phyloP scores from a whole-genome alignment of 2,113 vertebrate genomes.

The Neomonachus schauinslandi region DNA sequence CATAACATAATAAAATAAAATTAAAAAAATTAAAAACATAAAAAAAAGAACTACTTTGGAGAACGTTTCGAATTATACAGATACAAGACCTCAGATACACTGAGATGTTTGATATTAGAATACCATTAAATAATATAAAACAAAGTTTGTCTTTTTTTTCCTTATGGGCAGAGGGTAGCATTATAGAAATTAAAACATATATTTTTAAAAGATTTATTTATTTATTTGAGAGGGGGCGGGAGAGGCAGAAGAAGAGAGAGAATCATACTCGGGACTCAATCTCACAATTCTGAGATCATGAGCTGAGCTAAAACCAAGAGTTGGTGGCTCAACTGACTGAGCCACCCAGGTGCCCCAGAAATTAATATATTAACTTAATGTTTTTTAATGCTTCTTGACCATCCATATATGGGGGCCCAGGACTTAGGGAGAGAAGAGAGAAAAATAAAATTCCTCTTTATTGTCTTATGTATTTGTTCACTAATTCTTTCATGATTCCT shows the following conservation, averaged over 20 bases:
- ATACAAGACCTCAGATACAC: not conserved
- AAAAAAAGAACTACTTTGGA: not conserved
- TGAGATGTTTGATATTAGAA: slow-evolving; percentile 3
- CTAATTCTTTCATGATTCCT: slow-evolving; percentile 4
- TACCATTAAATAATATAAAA: not conserved
- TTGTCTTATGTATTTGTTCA: not conserved
- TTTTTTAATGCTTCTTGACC: not conserved
- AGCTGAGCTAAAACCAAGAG: not conserved
- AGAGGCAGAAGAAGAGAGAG: not conserved
- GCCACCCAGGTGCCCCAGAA: not conserved
- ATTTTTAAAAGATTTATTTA: not conserved
- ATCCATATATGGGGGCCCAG: not conserved
- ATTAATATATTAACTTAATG: not conserved
- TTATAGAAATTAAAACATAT: not conserved
- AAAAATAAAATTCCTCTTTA: not conserved
- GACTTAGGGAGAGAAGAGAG: not conserved
- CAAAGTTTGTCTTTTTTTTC: not conserved
- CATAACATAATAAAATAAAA: too few relatives aligned
- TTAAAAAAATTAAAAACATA: too few relatives aligned
- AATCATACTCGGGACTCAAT: not conserved
- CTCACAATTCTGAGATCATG: not conserved
- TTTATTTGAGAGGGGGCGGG: not conserved
- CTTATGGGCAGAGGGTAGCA: not conserved
- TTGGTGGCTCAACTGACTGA: not conserved
- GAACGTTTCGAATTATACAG: not conserved